Evolutionary conservation across 2,888 invertebrate species (phyloP).

Genomic region (Microctonus hyperodae): DNA sequence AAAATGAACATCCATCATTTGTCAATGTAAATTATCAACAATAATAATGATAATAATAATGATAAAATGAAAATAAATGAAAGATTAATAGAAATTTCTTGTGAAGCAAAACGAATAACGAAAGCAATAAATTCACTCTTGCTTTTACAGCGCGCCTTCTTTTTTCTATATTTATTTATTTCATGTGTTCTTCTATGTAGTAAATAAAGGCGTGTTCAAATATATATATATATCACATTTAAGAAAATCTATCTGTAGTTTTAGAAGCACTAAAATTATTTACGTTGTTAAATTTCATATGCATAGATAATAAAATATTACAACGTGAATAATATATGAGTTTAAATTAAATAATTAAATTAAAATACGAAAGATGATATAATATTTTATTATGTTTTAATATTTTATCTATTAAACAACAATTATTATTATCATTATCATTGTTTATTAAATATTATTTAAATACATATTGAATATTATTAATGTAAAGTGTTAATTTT

Average conservation of each 20-base stretch:
- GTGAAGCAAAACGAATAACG: constrained; percentile 23
- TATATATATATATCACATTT: background rate
- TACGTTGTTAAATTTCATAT: background rate
- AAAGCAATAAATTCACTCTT: constrained; percentile 23
- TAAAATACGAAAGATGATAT: background rate
- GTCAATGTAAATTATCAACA: background rate
- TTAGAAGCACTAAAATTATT: background rate
- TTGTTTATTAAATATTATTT: background rate
- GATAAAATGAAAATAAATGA: constrained; percentile 10
- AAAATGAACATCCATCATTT: too few relatives aligned
- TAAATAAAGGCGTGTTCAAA: background rate
- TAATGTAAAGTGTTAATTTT: too few relatives aligned
- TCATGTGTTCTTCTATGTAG: background rate
- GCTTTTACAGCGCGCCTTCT: constrained; percentile 10
- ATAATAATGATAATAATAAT: background rate
- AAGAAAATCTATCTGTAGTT: background rate
- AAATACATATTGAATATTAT: background rate
- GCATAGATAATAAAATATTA: background rate
- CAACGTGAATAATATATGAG: background rate
- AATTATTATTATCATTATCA: background rate
- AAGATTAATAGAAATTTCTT: background rate
- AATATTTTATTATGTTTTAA: background rate
- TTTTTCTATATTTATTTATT: background rate
- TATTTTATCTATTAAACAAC: background rate
- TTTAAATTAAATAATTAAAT: background rate